Conservation (phyloP, 2,888 invertebrate species). For the Acleris holmiana region DNA sequence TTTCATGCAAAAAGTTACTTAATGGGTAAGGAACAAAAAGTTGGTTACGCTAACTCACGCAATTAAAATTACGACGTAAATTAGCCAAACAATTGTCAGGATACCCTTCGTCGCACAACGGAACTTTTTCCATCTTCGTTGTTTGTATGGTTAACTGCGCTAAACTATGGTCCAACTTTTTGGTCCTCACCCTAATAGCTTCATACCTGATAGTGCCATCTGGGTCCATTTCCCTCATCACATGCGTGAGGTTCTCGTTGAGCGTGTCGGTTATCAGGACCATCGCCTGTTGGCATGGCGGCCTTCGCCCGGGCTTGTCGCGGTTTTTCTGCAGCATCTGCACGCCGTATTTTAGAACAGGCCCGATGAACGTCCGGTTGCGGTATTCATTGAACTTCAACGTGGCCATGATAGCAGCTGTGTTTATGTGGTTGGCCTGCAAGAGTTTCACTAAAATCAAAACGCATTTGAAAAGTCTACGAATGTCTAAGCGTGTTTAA, state of each 20-base stretch:
- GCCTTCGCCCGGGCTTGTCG: slow-evolving; percentile 49
- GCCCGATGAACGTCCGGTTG: slow-evolving; percentile 64
- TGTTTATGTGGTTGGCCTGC: slow-evolving; percentile 77
- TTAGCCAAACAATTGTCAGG: too few species aligned
- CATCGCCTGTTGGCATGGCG: slow-evolving; percentile 75
- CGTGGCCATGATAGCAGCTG: slow-evolving; percentile 74
- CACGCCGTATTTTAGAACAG: slow-evolving; percentile 61
- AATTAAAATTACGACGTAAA: too few species aligned
- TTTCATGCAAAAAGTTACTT: not conserved
- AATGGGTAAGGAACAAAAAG: too few species aligned
- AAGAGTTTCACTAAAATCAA: not conserved
- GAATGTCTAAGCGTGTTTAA: too few species aligned
- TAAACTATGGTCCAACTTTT: too few species aligned
- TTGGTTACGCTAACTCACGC: too few species aligned
- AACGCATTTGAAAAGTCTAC: too few species aligned
- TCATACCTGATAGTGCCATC: slow-evolving; percentile 66
- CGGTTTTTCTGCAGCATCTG: slow-evolving; percentile 56
- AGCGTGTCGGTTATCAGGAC: slow-evolving; percentile 72
- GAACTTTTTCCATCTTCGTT: too few species aligned
- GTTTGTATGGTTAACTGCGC: too few species aligned
- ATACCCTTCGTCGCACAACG: too few species aligned
- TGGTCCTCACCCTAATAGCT: too few species aligned
- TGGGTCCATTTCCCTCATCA: slow-evolving; percentile 63
- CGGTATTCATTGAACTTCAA: slow-evolving; percentile 53
- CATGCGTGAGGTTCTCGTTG: slow-evolving; percentile 60